Evolutionary conservation across 2,797 vertebrate genomes (phyloP), one percentile per base, ranked within the genome.

Genomic region (Sebastes melanostomus): DNA sequence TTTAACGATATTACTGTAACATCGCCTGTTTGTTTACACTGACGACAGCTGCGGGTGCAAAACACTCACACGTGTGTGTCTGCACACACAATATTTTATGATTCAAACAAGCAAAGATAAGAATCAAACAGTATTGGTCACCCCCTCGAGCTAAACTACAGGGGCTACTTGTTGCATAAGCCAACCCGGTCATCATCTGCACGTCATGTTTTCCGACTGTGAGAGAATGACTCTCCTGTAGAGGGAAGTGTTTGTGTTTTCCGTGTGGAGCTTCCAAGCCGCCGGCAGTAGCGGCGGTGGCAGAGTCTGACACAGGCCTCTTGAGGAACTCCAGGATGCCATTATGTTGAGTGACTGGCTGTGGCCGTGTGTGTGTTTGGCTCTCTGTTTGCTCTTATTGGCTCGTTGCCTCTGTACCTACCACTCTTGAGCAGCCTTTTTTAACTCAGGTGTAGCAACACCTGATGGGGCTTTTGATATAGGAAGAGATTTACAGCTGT

Each of bases 221-320:
- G 81, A 85, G 80, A 82, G 85, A 88, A 82, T 36, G 78, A 76
- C 36, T 86, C 2, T 72, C 70, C 89, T 59, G 76, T 75, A 68
- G 70, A 89, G 72, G 82, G 75, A 80, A 86, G 77, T 77, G 74
- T 90, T 91, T 89, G 88, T 88, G 87, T 92, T 94, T 93, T 91
- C 91, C 89, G 77, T 59, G 72, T 42, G 72, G 72, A 60, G 75
- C 66, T 67, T 91, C 87, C 84, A 90, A 86, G 81, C 82, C 36
- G 68, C 66, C 29, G 34, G 75, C 84, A 61, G 74, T 14, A 66
- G 75, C 9, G 20, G 66, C 3, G 75, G 66, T 61, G 80, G 83
- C 84, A 1, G 62, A 63, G 74, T 60, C 76, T 68, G 78, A 84
- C 86, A 82, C 71, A 62, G 81, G 79, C 82, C 75, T 88, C 80